Conservation (phyloP, 2,113 vertebrate genomes). For the Ciconia stormi region DNA sequence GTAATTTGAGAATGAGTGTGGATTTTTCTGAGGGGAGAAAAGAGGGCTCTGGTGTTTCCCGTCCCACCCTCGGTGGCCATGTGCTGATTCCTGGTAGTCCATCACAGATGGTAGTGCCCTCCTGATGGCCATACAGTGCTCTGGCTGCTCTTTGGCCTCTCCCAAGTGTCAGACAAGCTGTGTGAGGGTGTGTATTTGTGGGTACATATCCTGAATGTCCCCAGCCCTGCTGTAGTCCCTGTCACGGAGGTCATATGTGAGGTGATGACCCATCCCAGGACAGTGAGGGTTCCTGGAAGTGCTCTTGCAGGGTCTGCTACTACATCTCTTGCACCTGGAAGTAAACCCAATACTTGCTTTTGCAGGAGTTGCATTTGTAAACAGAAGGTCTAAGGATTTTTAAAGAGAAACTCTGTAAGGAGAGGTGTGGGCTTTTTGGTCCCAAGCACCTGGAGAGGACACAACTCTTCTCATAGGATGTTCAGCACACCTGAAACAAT, state of each 20-base stretch:
- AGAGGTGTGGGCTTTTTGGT: not conserved
- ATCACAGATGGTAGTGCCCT: not conserved
- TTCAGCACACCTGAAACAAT: not conserved
- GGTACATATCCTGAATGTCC: not conserved
- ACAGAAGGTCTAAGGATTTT: not conserved
- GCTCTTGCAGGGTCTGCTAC: not conserved
- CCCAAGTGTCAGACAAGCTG: not conserved
- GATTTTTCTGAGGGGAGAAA: not conserved
- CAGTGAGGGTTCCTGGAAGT: not conserved
- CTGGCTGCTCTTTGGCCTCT: not conserved
- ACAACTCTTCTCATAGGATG: not conserved
- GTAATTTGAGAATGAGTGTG: not conserved
- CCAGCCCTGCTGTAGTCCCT: not conserved
- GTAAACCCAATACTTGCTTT: not conserved
- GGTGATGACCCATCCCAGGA: not conserved
- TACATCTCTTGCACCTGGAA: not conserved
- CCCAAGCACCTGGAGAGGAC: not conserved
- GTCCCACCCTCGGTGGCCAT: rapidly evolving
- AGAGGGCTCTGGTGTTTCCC: not conserved
- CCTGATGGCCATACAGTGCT: rapidly evolving
- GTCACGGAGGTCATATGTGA: not conserved
- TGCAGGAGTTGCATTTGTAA: not conserved
- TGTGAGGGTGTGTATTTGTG: not conserved
- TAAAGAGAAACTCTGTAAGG: not conserved
- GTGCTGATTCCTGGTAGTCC: not conserved